Evolutionary conservation across 2,888 invertebrate species (phyloP).

Genomic region (Microplitis deprimator): DNA sequence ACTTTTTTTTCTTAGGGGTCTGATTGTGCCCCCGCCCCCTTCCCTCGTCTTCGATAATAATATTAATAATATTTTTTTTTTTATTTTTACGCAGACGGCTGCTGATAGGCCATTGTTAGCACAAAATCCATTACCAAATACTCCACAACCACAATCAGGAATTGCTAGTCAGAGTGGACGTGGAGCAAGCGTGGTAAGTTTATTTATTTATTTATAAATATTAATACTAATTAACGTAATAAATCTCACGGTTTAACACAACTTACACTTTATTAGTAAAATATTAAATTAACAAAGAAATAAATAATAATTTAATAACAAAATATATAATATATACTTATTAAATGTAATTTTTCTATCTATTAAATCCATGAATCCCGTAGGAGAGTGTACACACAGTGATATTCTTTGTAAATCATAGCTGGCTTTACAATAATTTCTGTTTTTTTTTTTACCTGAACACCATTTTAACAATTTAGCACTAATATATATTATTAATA

Average conservation of each 20-base stretch:
- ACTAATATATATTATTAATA: constrained; percentile 39
- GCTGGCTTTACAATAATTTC: constrained; percentile 42
- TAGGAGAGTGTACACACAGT: constrained; percentile 37
- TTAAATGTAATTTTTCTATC: constrained; percentile 3
- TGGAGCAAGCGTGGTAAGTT: constrained; percentile 88
- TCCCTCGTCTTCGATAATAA: too few species aligned
- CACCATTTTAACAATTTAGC: constrained; percentile 47
- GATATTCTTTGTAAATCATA: constrained; percentile 41
- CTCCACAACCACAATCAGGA: constrained; percentile 79
- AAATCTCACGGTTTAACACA: not conserved
- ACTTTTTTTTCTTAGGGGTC: too few species aligned
- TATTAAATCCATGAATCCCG: constrained; percentile 30
- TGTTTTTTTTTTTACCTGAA: constrained; percentile 47
- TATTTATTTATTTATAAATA: constrained; percentile 19
- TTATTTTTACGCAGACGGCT: constrained; percentile 69
- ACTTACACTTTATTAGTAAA: not conserved
- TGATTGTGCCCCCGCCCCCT: too few species aligned
- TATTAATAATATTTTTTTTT: too few species aligned
- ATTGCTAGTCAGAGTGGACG: constrained; percentile 87
- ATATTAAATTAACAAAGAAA: not conserved
- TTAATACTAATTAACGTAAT: constrained; percentile 5
- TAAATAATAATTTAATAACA: not conserved
- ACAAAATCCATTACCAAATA: constrained; percentile 76
- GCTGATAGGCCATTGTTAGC: constrained; percentile 73
- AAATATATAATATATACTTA: not conserved